phyloP scores from a whole-genome alignment of 2,797 vertebrate species.

The Sorex maritimensis region DNA sequence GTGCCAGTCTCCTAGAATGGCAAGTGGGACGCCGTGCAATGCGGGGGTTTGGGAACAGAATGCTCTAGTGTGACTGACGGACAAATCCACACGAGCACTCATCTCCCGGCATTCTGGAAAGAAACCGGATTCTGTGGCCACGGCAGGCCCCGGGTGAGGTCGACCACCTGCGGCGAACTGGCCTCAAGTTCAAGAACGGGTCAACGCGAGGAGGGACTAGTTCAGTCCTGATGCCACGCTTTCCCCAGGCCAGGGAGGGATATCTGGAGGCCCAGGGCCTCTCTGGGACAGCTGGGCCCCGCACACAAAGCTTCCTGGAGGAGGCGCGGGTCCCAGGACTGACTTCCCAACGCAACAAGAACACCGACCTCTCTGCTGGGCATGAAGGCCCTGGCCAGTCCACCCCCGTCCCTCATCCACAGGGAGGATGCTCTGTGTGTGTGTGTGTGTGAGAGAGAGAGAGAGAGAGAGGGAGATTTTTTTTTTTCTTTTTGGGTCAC shows the following conservation, averaged over 20 bases:
- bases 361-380: background rate
- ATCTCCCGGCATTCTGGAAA: slow-evolving; percentile 55
- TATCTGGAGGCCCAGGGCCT: background rate
- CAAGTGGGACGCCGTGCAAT: no score
- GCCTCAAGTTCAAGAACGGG: no score
- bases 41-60: no score
- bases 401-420: no score
- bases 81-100: background rate
- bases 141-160: slow-evolving; percentile 22
- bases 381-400: background rate
- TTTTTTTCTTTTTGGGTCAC: no score
- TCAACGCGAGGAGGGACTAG: background rate
- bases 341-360: background rate
- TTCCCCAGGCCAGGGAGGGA: no score
- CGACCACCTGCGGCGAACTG: background rate
- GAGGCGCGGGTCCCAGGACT: background rate
- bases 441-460: no score
- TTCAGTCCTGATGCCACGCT: background rate
- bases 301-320: no score
- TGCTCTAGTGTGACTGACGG: no score
- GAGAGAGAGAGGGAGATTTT: no score
- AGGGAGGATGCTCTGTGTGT: no score
- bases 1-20: no score
- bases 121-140: slow-evolving; percentile 55
- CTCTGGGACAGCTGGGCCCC: background rate